Conservation (phyloP, 2,797 vertebrate species). For the Sebastiscus tertius region DNA sequence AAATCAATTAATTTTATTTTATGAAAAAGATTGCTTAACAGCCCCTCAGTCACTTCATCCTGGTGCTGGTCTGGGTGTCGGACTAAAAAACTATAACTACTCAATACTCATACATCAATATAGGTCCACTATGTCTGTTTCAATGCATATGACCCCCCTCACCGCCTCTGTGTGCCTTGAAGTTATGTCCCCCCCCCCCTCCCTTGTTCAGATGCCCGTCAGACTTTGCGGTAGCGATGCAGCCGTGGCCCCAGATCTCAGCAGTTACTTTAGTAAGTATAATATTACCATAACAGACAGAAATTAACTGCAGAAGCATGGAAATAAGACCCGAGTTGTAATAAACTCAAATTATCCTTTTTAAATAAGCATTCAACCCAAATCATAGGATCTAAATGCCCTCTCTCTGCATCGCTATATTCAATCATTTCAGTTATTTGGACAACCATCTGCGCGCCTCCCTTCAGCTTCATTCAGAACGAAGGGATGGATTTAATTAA, state of each 20-base stretch:
- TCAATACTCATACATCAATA: too few species aligned
- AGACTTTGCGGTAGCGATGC: background rate
- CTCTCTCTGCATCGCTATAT: conserved; percentile 2
- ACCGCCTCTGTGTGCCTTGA: too few species aligned
- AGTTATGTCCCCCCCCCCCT: too few species aligned
- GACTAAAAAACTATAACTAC: too few species aligned
- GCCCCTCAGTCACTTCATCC: too few species aligned
- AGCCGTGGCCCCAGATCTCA: background rate
- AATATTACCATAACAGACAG: background rate
- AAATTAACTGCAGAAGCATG: background rate
- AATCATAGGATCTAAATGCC: conserved; percentile 21
- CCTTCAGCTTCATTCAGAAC: conserved; percentile 23
- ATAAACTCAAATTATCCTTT: background rate
- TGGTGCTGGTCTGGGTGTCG: too few species aligned
- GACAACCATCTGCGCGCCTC: conserved; percentile 27
- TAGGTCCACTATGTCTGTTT: too few species aligned
- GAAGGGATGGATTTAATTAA: conserved; percentile 59
- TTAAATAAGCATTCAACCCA: background rate
- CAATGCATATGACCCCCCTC: too few species aligned
- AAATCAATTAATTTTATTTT: background rate
- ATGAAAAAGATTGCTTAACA: too few species aligned
- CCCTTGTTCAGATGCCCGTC: background rate
- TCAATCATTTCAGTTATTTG: conserved; percentile 23
- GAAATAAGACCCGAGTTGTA: background rate
- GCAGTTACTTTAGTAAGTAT: background rate